Base-by-base conservation (phyloP, 2,888 invertebrate genomes). In the Himalopsyche kuldschensis region DNA sequence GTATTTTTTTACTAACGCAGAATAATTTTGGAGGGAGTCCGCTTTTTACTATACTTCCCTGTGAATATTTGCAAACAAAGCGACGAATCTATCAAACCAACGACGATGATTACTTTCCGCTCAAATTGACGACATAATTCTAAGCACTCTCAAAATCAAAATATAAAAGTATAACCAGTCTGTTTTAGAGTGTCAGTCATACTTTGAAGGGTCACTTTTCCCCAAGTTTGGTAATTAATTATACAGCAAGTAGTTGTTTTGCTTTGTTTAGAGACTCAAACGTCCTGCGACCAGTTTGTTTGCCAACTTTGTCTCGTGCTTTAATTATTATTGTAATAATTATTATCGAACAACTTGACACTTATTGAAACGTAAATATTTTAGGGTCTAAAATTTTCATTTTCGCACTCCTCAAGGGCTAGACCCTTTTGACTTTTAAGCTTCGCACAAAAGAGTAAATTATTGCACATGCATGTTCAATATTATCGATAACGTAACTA, bases 291-390 rank as follows among this genome's bases (percentile, higher is more conserved):
- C 69, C 69, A 69, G 69, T 69, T 69, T 69, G 69, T 69, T 69
- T 69, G 69, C 30, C 30, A 69, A 69, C 69, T 69, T 69, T 11
- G 30, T 69, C 69, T 30, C 69, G 27, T 27, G 69, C 69, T 69
- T 69, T 69, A 69, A 69, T 30, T 69, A 69, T 69, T 69, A 69
- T 69, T 69, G 69, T 69, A 69, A 69, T 69, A 30, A 69, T 69
- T 69, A 69, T 69, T 69, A 69, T 69, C 69, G 69, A 69, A 69
- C 69, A 69, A 69, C 69, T 69, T 69, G 69, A 69, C 69, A 69
- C 69, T 69, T 69, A 69, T 69, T 69, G 69, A 69, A 69, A 30
- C 27, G 27, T 69, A 69, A 69, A 69, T 69, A 69, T 69, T 69
- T 69, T 69, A 69, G 69, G 69, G 27, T 30, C 69, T 27, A 27